Evolutionary conservation across 1,140 invertebrate genomes (phyloP).

Genomic region (Cherax destructor): DNA sequence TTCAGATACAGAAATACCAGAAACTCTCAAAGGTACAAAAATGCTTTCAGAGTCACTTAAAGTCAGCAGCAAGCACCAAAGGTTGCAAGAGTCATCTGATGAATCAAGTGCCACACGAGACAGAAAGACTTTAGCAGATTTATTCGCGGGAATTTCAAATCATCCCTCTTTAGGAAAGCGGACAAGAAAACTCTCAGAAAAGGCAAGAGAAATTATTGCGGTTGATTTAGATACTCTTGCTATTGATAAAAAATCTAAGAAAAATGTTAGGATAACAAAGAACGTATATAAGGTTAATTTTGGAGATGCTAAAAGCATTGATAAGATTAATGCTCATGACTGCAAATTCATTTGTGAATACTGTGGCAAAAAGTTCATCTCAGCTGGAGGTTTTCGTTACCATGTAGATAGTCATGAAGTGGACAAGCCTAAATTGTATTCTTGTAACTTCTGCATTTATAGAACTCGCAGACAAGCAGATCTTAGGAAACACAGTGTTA

Average conservation of each 20-base stretch:
- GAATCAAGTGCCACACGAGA: not conserved
- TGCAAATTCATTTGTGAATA: slow-evolving; percentile 48
- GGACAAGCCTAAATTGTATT: not conserved
- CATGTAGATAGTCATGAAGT: slow-evolving; percentile 43
- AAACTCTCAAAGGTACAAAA: not conserved
- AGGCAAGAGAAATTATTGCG: slow-evolving; percentile 3
- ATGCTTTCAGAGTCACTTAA: not conserved
- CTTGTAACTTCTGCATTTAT: slow-evolving; percentile 43
- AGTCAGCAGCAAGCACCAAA: not conserved
- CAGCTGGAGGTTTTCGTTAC: slow-evolving; percentile 39
- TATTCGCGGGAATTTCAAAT: slow-evolving; percentile 19
- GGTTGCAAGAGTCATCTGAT: not conserved
- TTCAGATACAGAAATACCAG: not conserved
- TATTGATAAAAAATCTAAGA: not conserved
- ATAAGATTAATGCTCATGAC: not conserved
- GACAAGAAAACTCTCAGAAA: slow-evolving; percentile 13
- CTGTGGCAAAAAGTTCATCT: slow-evolving; percentile 42
- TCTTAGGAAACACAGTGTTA: slow-evolving; percentile 50
- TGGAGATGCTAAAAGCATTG: not conserved
- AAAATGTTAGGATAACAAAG: not conserved
- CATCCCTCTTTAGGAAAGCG: slow-evolving; percentile 4
- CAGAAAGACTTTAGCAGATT: not conserved
- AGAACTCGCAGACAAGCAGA: slow-evolving; percentile 35
- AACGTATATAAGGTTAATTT: not conserved
- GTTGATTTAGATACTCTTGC: not conserved